These are phyloP conservation scores for Pelecanoides urinatrix DNA, from an alignment of 2,113 vertebrate species.

Conservation along the genomic window DNA sequence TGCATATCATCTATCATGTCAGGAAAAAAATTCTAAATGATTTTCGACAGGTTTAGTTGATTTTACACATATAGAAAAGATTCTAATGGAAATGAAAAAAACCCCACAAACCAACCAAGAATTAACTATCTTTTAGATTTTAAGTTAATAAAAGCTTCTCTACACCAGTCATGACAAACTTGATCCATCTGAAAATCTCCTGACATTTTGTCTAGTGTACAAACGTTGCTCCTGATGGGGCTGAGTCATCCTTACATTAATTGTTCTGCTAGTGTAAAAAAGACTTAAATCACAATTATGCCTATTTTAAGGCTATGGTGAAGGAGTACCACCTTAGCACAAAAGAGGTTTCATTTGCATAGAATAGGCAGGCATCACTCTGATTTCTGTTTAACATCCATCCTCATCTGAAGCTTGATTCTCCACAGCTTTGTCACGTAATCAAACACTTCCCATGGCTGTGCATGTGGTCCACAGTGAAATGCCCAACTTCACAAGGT, in stretches of 20 bases:
- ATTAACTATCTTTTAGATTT: background rate
- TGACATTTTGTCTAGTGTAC: background rate
- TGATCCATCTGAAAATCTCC: background rate
- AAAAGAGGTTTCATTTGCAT: background rate
- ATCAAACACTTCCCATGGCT: background rate
- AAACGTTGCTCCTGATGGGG: background rate
- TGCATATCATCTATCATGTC: background rate
- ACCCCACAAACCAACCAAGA: background rate
- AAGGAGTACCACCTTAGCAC: background rate
- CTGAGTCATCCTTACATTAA: background rate
- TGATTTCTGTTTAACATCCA: background rate
- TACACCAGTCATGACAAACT: background rate
- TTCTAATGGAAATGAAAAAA: background rate
- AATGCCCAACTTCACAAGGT: background rate
- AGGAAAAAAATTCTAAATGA: background rate
- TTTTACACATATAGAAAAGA: background rate
- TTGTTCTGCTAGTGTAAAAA: background rate
- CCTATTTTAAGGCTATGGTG: background rate
- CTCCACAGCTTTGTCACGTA: background rate
- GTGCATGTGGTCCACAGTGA: background rate
- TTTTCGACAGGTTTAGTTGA: constrained; percentile 15
- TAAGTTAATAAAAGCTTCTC: background rate
- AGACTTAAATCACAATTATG: background rate
- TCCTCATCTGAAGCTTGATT: background rate
- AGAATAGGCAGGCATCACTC: background rate